phyloP scores from a whole-genome alignment of 2,797 vertebrate species.

The Syngnathus rostellatus region DNA sequence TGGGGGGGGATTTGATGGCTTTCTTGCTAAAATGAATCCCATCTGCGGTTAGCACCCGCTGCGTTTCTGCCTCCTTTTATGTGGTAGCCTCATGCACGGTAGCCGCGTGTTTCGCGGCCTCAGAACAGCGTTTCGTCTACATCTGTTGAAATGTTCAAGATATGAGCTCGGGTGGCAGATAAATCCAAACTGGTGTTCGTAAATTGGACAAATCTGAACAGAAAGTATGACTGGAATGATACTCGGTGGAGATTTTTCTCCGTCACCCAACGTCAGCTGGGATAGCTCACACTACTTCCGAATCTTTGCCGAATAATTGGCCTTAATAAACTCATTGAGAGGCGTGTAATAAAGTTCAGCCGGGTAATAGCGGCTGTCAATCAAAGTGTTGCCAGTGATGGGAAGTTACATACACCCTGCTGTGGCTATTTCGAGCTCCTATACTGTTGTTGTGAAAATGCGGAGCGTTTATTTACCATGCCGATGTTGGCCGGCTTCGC shows the following conservation, averaged over 20 bases:
- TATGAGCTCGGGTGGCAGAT: neutral
- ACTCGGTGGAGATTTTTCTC: neutral
- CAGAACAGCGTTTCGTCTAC: neutral
- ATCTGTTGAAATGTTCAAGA: neutral
- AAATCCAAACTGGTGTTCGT: conserved; percentile 8
- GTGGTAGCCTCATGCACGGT: conserved; percentile 8
- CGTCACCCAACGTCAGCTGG: no score
- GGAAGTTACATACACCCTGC: conserved; percentile 26
- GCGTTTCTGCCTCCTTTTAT: conserved; percentile 19
- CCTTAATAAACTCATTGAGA: neutral
- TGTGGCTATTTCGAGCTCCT: conserved; percentile 46
- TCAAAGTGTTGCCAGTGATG: conserved; percentile 14
- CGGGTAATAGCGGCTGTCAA: conserved; percentile 2
- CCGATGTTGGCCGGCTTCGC: conserved; percentile 46
- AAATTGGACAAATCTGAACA: conserved; percentile 3
- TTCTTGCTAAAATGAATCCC: conserved; percentile 27
- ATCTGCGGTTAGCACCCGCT: conserved; percentile 18
- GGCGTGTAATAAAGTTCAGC: neutral
- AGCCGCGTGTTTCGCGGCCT: neutral
- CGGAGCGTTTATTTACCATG: conserved; percentile 55
- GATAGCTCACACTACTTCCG: no score
- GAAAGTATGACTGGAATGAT: neutral
- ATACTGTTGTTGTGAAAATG: conserved; percentile 45
- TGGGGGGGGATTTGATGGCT: neutral
- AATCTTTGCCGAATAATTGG: no score